Evolutionary conservation across 1,140 invertebrate genomes (phyloP), one percentile per base, ranked within the genome.

Genomic region (Drosophila ficusphila): DNA sequence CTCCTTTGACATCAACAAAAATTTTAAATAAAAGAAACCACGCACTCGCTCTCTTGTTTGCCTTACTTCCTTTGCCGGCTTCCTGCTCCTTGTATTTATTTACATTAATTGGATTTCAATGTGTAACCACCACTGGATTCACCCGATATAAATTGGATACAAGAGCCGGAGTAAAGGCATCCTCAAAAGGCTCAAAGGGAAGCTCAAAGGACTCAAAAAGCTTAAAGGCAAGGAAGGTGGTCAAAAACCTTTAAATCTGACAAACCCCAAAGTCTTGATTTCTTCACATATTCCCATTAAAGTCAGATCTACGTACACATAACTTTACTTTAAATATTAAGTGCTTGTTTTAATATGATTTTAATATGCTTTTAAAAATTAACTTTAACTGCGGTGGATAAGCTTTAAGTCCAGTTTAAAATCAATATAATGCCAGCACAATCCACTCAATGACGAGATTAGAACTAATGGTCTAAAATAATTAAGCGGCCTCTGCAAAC

Each of bases 81-180:
- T 25, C 29, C 29, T 34, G 56, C 72, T 67, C 47, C 65, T 72
- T 85, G 76, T 83, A 76, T 83, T 83, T 83, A 79, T 83, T 83
- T 83, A 85, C 81, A 85, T 83, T 83, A 83, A 83, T 83, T 83
- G 79, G 79, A 83, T 83, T 79, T 76, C 81, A 79, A 76, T 56
- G 71, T 54, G 71, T 76, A 62, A 61, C 53, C 38, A 70, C 25
- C 53, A 53, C n/a, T n/a, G n/a, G 56, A 73, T 48, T 62, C 69
- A 51, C 21, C 51, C 61, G 12, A 49, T 68, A 42, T 33, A 68
- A 67, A 68, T 68, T 67, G 61, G 64, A 42, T 42, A 68, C 21
- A 16, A 21, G 46, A 18, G 42, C 31, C 29, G 8, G 38, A 16
- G 27, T n/a, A 12, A 61, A 23, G 21, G 44, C 12, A 6, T 14